Percentiles rank a stretch among this genome's conserved stretches.
Conservation (phyloP, 2,113 vertebrate species). For the Ginglymostoma cirratum region DNA sequence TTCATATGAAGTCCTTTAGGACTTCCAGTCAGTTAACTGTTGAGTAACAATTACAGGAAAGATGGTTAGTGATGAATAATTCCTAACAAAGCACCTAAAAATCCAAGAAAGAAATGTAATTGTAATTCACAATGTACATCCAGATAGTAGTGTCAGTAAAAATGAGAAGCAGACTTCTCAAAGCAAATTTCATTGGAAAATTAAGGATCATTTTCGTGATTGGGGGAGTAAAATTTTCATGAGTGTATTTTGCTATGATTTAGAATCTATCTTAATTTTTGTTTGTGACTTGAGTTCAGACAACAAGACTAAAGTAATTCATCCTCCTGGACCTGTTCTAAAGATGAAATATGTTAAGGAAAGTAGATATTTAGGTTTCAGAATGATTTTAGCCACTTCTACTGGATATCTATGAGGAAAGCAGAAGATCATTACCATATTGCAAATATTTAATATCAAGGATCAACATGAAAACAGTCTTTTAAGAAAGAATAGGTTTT, state of each 20-base stretch:
- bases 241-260: not conserved
- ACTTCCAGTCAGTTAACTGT: not conserved
- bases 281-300: too few species aligned
- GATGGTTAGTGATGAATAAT: not conserved
- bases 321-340: not conserved
- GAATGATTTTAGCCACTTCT: not conserved
- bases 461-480: not conserved
- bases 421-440: not conserved
- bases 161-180: not conserved
- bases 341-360: not conserved
- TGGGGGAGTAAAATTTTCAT: not conserved
- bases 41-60: not conserved
- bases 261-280: not conserved
- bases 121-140: not conserved
- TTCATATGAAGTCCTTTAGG: not conserved
- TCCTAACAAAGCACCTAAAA: not conserved
- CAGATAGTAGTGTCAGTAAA: not conserved
- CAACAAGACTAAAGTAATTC: not conserved
- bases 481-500: not conserved
- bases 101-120: not conserved
- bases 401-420: not conserved
- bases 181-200: not conserved
- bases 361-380: not conserved
- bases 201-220: not conserved
- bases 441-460: not conserved